Conservation (phyloP, 2,113 vertebrate species). For the Sprattus sprattus region DNA sequence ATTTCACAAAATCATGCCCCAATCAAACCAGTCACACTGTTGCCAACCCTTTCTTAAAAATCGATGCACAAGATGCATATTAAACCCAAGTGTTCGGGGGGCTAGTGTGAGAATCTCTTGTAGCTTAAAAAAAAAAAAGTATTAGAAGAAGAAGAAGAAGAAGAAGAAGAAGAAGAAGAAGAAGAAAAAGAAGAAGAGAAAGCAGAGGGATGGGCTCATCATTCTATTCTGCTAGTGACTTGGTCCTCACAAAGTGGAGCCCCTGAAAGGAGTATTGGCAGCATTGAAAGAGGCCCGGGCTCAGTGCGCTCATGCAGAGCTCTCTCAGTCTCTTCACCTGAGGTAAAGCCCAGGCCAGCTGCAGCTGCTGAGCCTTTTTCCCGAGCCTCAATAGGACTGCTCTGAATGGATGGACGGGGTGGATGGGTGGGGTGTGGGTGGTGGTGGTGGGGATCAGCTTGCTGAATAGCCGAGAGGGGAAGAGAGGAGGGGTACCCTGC, state of each 20-base stretch:
- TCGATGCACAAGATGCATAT: not conserved
- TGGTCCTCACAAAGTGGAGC: not conserved
- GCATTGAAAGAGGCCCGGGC: constrained; percentile 56
- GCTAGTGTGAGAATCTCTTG: not conserved
- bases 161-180: constrained; percentile 21
- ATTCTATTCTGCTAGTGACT: constrained; percentile 9
- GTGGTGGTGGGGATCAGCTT: constrained; percentile 27
- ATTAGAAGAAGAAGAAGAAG: constrained; percentile 15
- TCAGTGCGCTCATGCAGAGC: constrained; percentile 69
- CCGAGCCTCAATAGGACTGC: constrained; percentile 67
- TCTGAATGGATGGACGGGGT: constrained; percentile 60
- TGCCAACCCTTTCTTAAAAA: not conserved
- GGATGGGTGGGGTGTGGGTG: constrained; percentile 42
- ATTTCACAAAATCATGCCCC: not conserved
- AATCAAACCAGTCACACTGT: not conserved
- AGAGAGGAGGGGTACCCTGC: constrained; percentile 26
- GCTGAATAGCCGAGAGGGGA: not conserved
- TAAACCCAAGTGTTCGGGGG: not conserved
- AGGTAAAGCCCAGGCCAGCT: constrained; percentile 69
- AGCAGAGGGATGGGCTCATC: not conserved
- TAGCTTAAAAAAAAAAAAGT: not conserved
- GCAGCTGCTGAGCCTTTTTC: constrained; percentile 67
- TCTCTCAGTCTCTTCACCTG: constrained; percentile 56
- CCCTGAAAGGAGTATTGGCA: constrained; percentile 14
- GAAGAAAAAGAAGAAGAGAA: constrained; percentile 16